These are phyloP conservation scores for Cochlearius cochlearius DNA, from an alignment of 2,113 vertebrate species.

Conservation along the genomic window DNA sequence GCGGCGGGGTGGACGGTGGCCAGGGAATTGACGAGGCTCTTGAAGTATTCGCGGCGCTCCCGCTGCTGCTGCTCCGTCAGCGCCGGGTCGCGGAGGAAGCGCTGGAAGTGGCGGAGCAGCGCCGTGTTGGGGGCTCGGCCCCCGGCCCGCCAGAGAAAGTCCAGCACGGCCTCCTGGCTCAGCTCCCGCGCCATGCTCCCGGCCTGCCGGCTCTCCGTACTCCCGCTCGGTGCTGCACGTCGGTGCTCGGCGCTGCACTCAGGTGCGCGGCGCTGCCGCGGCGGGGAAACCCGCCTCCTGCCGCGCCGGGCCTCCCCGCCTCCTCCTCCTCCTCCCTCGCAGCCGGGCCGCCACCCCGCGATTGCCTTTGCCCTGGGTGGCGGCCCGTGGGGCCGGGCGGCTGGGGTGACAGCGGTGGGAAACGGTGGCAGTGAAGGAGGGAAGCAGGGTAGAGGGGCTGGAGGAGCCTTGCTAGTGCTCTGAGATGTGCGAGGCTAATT, in stretches of 20 bases:
- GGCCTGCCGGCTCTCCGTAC: background rate
- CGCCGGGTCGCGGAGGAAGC: constrained; percentile 79
- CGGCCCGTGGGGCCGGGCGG: background rate
- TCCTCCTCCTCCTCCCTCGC: background rate
- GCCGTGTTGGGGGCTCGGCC: constrained; percentile 85
- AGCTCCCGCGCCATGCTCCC: constrained; percentile 83
- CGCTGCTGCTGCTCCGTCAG: constrained; percentile 67
- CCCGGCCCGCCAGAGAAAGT: constrained; percentile 80
- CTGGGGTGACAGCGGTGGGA: background rate
- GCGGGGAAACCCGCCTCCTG: constrained; percentile 16
- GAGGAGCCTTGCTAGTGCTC: background rate
- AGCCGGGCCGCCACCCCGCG: background rate
- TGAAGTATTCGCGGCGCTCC: constrained; percentile 86
- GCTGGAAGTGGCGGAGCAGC: constrained; percentile 81
- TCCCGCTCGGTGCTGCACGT: background rate
- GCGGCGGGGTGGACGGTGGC: constrained; percentile 83
- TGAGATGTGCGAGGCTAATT: background rate
- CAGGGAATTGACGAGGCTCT: constrained; percentile 88
- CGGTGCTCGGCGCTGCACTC: background rate
- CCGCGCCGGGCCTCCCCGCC: background rate
- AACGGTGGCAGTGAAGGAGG: background rate
- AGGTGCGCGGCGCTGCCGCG: background rate
- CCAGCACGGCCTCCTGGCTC: constrained; percentile 85
- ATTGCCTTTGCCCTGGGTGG: constrained; percentile 12
- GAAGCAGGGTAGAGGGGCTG: background rate